These are phyloP conservation scores for Drosophila insularis DNA, from an alignment of 1,140 invertebrate species.

Conservation along the genomic window DNA sequence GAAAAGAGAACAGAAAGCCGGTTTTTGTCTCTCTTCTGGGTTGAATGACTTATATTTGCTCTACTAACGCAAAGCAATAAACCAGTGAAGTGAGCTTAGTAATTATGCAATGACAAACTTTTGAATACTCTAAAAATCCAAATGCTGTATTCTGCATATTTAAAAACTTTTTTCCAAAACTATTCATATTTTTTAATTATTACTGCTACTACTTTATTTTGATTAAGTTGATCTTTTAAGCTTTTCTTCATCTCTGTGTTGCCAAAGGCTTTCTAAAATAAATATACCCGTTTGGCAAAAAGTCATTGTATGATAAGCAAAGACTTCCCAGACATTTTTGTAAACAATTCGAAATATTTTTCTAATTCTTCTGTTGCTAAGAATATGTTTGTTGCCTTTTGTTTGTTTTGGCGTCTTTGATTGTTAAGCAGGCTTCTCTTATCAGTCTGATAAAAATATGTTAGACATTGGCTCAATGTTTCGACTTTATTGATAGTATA, in stretches of 20 bases:
- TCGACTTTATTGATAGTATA: background rate
- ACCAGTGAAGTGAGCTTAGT: constrained; percentile 14
- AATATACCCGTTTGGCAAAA: background rate
- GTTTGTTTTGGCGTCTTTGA: background rate
- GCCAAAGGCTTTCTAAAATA: background rate
- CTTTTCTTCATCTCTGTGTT: background rate
- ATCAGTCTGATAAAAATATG: constrained; percentile 1
- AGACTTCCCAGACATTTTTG: background rate
- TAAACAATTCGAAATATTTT: background rate
- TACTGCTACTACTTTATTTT: no score
- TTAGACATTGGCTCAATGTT: background rate
- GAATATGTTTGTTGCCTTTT: background rate
- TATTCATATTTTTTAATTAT: no score
- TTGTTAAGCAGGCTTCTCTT: background rate
- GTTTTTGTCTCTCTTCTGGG: constrained; percentile 29
- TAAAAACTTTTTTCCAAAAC: no score
- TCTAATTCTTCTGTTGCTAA: background rate
- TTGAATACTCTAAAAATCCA: background rate
- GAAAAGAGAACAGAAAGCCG: constrained; percentile 35
- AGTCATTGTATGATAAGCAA: background rate
- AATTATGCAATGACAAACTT: background rate
- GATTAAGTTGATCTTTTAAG: no score
- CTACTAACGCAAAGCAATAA: constrained; percentile 33
- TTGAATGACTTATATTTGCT: constrained; percentile 52
- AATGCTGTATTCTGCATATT: no score